Evolutionary conservation across 2,797 vertebrate genomes (phyloP), one percentile per base, ranked within the genome.

Genomic region (Pampus argenteus): DNA sequence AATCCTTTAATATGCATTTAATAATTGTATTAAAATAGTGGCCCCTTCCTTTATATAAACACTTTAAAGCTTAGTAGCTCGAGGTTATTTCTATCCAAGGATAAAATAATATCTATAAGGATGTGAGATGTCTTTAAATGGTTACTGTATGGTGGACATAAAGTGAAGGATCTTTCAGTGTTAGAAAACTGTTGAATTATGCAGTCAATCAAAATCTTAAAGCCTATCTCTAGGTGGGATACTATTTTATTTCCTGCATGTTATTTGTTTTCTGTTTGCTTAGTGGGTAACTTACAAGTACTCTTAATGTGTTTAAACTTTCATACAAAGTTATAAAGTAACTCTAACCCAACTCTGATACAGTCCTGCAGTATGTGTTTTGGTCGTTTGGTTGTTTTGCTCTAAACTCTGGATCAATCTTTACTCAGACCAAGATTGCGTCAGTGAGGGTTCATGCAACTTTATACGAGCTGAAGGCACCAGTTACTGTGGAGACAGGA

Each of bases 401-500:
- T n/a, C n/a, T n/a, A n/a, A 40, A 40, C 14, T 15, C 14, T 5
- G 13, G 38, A 40, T 40, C 14, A 17, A 7, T 40, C 38, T 40
- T 40, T 44, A 44, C 3, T 18, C 17, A 44, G 40, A 44, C n/a
- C 18, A 6, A 44, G 40, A 44, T 2, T 44, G 40, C 42, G 22
- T 42, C 48, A 22, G 13, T 50, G 29, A 15, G 40, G 17, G 40
- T 74, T 65, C 15, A 28, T 18, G 49, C 51, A 56, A 34, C 55
- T 29, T 49, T 60, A 29, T 78, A 59, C 60, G 63, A 64, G 60
- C 29, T 64, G 55, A 77, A 69, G 68, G 77, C 82, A 60, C 38
- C 14, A 0, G 65, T 80, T 61, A 56, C 88, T 70, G 57, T 66
- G 60, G 83, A 69, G 61, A 79, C 80, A 18, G 63, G 51, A 59